phyloP scores from a whole-genome alignment of 2,113 vertebrate species.

The Apeltes quadracus region DNA sequence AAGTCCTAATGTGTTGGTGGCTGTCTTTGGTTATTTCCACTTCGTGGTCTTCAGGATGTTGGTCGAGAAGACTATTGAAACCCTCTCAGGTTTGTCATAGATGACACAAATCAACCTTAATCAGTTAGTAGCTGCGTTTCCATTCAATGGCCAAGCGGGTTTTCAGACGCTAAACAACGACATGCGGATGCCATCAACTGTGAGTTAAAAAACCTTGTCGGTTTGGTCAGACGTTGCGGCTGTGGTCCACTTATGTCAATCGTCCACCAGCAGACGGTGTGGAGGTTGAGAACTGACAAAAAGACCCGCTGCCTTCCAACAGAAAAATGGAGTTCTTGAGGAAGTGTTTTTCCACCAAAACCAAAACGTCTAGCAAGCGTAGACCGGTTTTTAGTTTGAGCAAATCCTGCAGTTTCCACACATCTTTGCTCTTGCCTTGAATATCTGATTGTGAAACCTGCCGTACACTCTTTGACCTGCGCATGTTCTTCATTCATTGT shows the following conservation, averaged over 20 bases:
- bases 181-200: background rate
- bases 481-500: background rate
- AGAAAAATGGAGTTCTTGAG: background rate
- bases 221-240: background rate
- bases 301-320: background rate
- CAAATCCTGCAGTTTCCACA: background rate
- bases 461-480: background rate
- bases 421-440: background rate
- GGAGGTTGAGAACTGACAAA: no score
- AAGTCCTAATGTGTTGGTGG: constrained; percentile 40
- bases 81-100: background rate
- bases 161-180: background rate
- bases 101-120: constrained; percentile 6
- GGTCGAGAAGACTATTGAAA: constrained; percentile 22
- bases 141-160: background rate
- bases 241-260: background rate
- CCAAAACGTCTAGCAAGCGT: background rate
- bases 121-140: background rate
- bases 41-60: constrained; percentile 6
- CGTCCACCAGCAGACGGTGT: background rate
- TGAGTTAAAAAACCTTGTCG: no score
- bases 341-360: background rate
- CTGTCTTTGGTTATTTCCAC: constrained; percentile 9
- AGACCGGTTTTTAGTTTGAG: background rate
- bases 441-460: background rate